phyloP scores from a whole-genome alignment of 2,113 vertebrate species.

The Aythya baeri region DNA sequence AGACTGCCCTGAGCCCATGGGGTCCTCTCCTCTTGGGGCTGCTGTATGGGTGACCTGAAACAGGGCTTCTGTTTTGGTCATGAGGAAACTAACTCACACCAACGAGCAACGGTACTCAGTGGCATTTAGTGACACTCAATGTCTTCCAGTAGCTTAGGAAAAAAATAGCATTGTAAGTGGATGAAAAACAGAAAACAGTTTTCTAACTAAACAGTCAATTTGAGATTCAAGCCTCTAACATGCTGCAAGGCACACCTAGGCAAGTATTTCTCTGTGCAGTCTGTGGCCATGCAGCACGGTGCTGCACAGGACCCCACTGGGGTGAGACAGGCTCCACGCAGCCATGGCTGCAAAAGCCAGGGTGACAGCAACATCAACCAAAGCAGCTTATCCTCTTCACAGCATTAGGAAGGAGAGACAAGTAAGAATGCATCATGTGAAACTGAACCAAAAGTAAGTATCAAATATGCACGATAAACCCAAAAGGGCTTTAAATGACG shows the following conservation, averaged over 20 bases:
- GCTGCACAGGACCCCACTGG: no score
- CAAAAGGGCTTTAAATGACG: neutral
- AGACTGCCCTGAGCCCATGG: neutral
- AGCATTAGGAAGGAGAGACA: neutral
- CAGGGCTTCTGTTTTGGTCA: neutral
- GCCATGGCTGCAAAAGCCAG: neutral
- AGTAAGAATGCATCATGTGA: accelerated
- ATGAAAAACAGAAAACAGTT: neutral
- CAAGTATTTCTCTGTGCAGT: neutral
- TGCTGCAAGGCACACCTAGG: neutral
- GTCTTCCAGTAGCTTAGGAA: neutral
- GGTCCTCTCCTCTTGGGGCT: neutral
- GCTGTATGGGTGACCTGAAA: neutral
- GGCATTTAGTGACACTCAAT: neutral
- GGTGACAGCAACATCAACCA: neutral
- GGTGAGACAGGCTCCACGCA: no score
- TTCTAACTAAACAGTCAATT: neutral
- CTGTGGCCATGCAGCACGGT: neutral
- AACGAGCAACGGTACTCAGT: neutral
- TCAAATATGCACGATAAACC: no score
- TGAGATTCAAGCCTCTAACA: no score
- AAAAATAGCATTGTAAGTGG: neutral
- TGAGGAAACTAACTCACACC: neutral
- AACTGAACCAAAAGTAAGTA: neutral
- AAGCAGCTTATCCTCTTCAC: neutral